phyloP scores from a whole-genome alignment of 2,797 vertebrate genomes.

The Rallus crepitans region DNA sequence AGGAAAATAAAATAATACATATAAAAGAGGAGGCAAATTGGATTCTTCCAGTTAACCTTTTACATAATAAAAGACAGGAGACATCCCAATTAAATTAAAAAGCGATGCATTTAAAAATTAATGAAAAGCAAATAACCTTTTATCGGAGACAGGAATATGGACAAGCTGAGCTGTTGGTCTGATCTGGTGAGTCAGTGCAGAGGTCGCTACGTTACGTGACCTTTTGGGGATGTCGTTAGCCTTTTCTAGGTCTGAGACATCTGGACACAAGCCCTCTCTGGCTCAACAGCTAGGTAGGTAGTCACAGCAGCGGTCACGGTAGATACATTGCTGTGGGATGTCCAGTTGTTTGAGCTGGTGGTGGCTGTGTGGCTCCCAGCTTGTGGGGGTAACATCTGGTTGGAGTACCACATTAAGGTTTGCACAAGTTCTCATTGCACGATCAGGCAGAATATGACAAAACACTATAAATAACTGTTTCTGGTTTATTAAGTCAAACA shows the following conservation, averaged over 20 bases:
- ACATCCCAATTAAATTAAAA: slow-evolving; percentile 50
- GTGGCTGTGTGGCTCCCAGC: neutral
- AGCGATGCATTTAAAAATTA: slow-evolving; percentile 30
- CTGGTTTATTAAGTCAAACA: neutral
- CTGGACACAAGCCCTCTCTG: neutral
- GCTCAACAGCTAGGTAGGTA: neutral
- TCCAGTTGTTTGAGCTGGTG: neutral
- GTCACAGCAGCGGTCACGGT: neutral
- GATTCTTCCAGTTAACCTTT: slow-evolving; percentile 60
- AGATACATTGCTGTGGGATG: neutral
- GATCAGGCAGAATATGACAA: neutral
- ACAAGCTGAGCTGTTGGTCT: slow-evolving; percentile 3
- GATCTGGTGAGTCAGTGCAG: neutral
- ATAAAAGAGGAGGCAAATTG: slow-evolving; percentile 39
- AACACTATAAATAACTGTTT: neutral
- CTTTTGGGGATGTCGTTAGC: neutral
- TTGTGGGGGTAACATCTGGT: neutral
- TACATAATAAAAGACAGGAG: slow-evolving; percentile 64
- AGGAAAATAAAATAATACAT: slow-evolving; percentile 34
- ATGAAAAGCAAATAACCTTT: slow-evolving; percentile 53
- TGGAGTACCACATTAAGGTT: neutral
- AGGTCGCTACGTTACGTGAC: neutral
- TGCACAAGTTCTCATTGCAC: neutral
- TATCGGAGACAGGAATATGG: slow-evolving; percentile 12
- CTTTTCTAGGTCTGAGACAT: neutral